Evolutionary conservation across 2,113 vertebrate genomes (phyloP), one percentile per base, ranked within the genome.

Genomic region (Salvelinus namaycush): DNA sequence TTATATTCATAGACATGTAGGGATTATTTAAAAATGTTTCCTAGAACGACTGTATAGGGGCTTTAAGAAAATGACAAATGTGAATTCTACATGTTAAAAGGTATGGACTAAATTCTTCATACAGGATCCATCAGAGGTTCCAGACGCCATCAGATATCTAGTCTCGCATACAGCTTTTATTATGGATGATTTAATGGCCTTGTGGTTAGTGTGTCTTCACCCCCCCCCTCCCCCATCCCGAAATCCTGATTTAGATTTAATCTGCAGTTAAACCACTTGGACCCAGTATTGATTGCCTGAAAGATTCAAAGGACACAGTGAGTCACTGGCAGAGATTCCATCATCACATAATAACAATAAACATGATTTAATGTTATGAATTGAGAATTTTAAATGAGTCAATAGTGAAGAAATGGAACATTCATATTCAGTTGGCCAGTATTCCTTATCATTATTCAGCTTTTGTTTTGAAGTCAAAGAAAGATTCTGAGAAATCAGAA

Each of bases 211-310:
- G 22, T 24, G 74, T 79, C 75, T 51, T 14, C 14, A 29, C 29
- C 29, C 29, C 29, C 29, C 27, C 27, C 27, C 29, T 0, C 29
- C 29, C 29, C 29, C 29, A 70, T 81, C 84, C 79, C 34, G 6
- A 34, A 7, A 6, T 34, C 34, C 34, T 34, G 34, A 34, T 87
- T 92, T 82, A 81, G 81, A 86, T 91, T 91, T 89, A 89, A 88
- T 83, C 79, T 26, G 7, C 81, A 64, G 82, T 81, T 79, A 74
- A 80, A 62, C 82, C 3, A 26, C 71, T 79, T 60, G 14, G 82
- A 76, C 60, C 29, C 71, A 26, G 68, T 89, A 93, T 93, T 78
- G 90, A 93, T 90, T 85, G 29, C 81, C 87, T 89, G 78, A 86
- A 85, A 88, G 84, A 91, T 89, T 87, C 86, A 92, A 88, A 91